A percentile compares a stretch with the other conserved stretches of the same genome.
Conservation (phyloP, 2,797 vertebrate genomes). For the Eutrigla gurnardus region DNA sequence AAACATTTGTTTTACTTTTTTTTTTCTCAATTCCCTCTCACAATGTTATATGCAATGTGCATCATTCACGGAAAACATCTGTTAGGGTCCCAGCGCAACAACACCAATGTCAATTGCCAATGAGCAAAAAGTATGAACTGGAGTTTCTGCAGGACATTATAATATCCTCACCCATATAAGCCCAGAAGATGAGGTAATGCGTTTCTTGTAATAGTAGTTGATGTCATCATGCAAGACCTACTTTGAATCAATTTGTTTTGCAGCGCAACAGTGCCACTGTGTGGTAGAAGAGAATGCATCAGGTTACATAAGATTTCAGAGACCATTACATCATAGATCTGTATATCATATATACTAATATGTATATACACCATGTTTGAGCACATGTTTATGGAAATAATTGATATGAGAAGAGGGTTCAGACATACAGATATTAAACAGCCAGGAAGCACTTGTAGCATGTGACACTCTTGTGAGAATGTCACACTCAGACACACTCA, state of each 20-base stretch:
- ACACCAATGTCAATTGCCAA: slow-evolving; percentile 9
- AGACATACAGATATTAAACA: not conserved
- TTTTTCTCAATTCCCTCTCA: not conserved
- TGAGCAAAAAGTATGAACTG: slow-evolving; percentile 13
- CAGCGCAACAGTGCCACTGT: slow-evolving; percentile 81
- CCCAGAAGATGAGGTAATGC: slow-evolving; percentile 72
- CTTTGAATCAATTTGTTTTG: slow-evolving; percentile 32
- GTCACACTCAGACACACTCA: not conserved
- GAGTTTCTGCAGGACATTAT: slow-evolving; percentile 34
- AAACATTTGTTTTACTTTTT: slow-evolving; percentile 5
- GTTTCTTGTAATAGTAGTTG: slow-evolving; percentile 66
- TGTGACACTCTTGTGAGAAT: not conserved
- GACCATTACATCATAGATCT: slow-evolving; percentile 74
- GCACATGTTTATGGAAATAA: not conserved
- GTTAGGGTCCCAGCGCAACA: not conserved
- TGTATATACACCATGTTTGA: not conserved
- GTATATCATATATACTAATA: not conserved
- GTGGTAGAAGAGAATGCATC: slow-evolving; percentile 55
- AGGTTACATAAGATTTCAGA: slow-evolving; percentile 68
- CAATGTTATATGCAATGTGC: not conserved
- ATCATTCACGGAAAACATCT: slow-evolving; percentile 3
- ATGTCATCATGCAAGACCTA: slow-evolving; percentile 70
- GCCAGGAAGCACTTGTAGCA: not conserved
- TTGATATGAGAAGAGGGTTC: not conserved
- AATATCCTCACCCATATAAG: slow-evolving; percentile 31